These are phyloP conservation scores for Corythornis madagascariensis DNA, from an alignment of 2,113 vertebrate species.

Conservation along the genomic window DNA sequence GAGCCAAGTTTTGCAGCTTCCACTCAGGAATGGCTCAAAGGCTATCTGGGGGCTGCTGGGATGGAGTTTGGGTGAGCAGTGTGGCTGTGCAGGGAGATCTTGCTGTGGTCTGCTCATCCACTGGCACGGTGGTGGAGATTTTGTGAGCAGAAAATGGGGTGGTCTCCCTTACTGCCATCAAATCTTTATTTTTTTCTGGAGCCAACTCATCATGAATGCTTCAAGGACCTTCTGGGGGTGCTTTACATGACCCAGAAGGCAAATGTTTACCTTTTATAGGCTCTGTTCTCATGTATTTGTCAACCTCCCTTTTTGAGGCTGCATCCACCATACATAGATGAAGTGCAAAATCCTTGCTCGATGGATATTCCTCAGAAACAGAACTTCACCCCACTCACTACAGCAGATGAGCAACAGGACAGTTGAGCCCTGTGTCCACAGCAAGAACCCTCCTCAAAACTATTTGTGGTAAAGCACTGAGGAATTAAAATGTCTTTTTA, in stretches of 20 bases:
- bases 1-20: not conserved
- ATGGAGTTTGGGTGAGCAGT: not conserved
- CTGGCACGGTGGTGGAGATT: fast-evolving
- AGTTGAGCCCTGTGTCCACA: fast-evolving
- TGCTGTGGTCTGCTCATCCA: not conserved
- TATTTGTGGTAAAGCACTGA: not conserved
- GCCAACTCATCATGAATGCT: not conserved
- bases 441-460: not conserved
- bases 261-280: not conserved
- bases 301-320: not conserved
- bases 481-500: not conserved
- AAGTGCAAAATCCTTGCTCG: not conserved
- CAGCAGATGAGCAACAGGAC: fast-evolving
- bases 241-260: not conserved
- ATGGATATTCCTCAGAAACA: not conserved
- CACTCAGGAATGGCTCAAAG: not conserved
- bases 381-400: fast-evolving
- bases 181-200: not conserved
- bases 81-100: fast-evolving
- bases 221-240: not conserved
- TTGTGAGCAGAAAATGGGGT: not conserved
- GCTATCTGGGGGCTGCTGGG: not conserved
- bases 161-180: not conserved
- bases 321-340: fast-evolving
- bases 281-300: not conserved